Base-by-base conservation (phyloP, 2,797 vertebrate genomes). In the Pelobates cultripes region DNA sequence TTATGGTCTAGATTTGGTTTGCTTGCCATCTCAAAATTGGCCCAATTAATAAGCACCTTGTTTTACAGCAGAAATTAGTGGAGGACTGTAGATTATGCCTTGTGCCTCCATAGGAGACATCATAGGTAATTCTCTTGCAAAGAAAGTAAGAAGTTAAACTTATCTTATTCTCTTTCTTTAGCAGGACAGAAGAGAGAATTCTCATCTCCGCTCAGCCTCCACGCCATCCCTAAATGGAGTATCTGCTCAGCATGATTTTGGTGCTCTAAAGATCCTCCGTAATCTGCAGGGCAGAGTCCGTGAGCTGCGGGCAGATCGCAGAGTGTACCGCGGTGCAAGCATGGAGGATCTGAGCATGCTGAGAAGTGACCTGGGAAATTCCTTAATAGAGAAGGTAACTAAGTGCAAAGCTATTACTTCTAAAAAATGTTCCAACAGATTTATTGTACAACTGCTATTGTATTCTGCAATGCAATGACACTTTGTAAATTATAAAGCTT, bases 281-380 rank as follows among this genome's bases (percentile, higher is more conserved):
- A 90, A 91, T 80, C 90, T 95, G 28, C 95, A 92, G 89, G 89
- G 88, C 66, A 89, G 87, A 70, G 92, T 96, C 77, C 90, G 85
- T 82, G 94, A 94, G 88, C 92, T 95, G 45, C 90, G 87, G 8
- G 85, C 89, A 5, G 91, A 95, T 84, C 89, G n/a, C 71, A 7
- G 87, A 43, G 86, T 89, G 4, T 76, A 12, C 40, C 67, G 53
- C 77, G 2, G 0, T 3, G 86, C 85, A 28, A 74, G 68, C 45
- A 70, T 77, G 78, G 74, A 77, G 15, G 79, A 1, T n/a, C 2
- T 43, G 7, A 0, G 41, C 4, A 74, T 9, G n/a, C 88, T 51
- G 84, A 17, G 68, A 4, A 44, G 3, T 69, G 85, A 88, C 9
- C 43, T 84, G 77, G 86, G 86, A 40, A 87, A 85, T 42, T 87